Conservation (phyloP, 2,113 vertebrate genomes). For the Saccopteryx leptura region DNA sequence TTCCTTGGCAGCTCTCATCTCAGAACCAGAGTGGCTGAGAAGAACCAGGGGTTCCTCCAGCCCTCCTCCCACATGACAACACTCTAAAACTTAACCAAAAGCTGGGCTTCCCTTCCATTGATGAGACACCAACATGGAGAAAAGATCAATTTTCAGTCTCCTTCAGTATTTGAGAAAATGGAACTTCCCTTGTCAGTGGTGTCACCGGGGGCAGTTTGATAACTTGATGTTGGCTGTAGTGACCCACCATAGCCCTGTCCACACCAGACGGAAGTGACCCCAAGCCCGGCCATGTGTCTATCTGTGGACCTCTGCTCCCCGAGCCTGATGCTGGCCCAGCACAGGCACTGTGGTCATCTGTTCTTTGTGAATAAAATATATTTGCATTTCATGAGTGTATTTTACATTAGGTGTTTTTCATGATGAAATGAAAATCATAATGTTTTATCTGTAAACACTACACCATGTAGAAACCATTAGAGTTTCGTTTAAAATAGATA, state of each 20-base stretch:
- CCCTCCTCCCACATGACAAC: background rate
- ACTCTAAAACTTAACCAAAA: rapidly evolving
- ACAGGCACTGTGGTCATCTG: rapidly evolving
- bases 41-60: rapidly evolving
- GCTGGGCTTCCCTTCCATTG: background rate
- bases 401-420: background rate
- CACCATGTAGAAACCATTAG: background rate
- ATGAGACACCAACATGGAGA: background rate
- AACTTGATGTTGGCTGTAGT: rapidly evolving
- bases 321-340: rapidly evolving
- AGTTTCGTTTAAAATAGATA: background rate
- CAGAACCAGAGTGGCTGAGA: background rate
- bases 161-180: background rate
- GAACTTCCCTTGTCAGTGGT: background rate
- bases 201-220: background rate
- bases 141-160: rapidly evolving
- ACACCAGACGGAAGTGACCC: rapidly evolving
- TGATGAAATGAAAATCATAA: background rate
- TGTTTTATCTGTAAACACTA: background rate
- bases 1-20: background rate
- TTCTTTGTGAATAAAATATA: background rate
- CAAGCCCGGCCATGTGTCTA: rapidly evolving
- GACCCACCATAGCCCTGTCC: rapidly evolving
- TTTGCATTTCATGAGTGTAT: background rate
- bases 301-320: rapidly evolving